Conservation (phyloP, 2,113 vertebrate species). For the Mugil cephalus region DNA sequence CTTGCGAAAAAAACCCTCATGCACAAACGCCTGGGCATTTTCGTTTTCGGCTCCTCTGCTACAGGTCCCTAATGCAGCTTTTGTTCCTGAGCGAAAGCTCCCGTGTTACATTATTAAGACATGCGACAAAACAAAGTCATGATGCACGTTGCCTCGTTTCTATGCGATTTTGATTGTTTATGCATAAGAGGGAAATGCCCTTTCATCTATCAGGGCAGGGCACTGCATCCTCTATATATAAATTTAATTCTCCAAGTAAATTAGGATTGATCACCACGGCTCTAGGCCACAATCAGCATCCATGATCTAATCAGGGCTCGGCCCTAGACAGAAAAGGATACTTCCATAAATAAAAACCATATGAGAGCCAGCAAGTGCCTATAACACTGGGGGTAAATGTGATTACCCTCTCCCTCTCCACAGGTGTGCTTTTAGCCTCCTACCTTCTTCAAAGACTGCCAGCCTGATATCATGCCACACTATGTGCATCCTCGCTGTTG, state of each 20-base stretch:
- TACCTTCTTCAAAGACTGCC: conserved; percentile 66
- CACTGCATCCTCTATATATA: conserved; percentile 80
- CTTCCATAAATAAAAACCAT: conserved; percentile 86
- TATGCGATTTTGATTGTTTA: conserved; percentile 54
- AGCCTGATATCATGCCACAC: conserved; percentile 58
- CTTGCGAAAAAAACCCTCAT: conserved; percentile 53
- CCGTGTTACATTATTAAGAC: conserved; percentile 28
- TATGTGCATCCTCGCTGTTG: conserved; percentile 63
- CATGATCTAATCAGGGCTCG: conserved; percentile 80
- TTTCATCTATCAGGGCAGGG: conserved; percentile 75
- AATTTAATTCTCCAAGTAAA: conserved; percentile 83
- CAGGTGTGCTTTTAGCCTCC: conserved; percentile 83
- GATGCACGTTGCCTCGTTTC: not conserved
- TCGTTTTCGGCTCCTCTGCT: conserved; percentile 30
- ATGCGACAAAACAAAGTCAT: conserved; percentile 24
- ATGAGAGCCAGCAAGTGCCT: conserved; percentile 79
- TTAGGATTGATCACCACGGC: conserved; percentile 85
- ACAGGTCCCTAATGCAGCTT: conserved; percentile 48
- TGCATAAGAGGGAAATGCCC: conserved; percentile 66
- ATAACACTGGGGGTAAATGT: conserved; percentile 74
- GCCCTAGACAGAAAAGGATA: conserved; percentile 78
- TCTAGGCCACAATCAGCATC: conserved; percentile 81
- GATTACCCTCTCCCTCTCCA: conserved; percentile 78
- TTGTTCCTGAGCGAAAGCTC: conserved; percentile 24
- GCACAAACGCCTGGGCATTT: conserved; percentile 38